Evolutionary conservation across 2,113 vertebrate genomes (phyloP).

Genomic region (Hippocampus guttulatus): DNA sequence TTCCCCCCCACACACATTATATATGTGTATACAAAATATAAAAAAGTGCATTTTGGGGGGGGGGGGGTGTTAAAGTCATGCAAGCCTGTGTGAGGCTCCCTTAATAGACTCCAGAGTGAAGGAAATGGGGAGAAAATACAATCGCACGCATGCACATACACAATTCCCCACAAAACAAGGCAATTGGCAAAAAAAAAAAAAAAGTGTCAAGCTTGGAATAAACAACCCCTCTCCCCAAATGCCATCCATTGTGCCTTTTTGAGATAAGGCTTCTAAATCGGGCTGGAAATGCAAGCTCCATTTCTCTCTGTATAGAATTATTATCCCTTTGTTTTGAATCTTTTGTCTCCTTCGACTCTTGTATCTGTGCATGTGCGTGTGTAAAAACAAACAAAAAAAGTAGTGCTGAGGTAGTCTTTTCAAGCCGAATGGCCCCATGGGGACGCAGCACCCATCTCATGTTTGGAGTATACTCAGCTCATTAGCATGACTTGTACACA

Average conservation of each 20-base stretch:
- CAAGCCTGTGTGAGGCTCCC: slow-evolving; percentile 41
- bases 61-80: slow-evolving; percentile 3
- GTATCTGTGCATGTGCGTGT: slow-evolving; percentile 23
- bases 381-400: slow-evolving; percentile 29
- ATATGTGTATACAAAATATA: neutral
- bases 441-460: slow-evolving; percentile 54
- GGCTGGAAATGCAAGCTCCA: slow-evolving; percentile 70
- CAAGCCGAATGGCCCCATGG: slow-evolving; percentile 46
- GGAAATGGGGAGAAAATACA: slow-evolving; percentile 31
- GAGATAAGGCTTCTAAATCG: slow-evolving; percentile 76
- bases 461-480: slow-evolving; percentile 63
- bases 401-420: slow-evolving; percentile 53
- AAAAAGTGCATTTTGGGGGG: slow-evolving; percentile 10
- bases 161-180: slow-evolving; percentile 52
- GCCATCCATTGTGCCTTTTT: slow-evolving; percentile 75
- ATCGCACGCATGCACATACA: slow-evolving; percentile 15
- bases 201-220: slow-evolving; percentile 71
- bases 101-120: slow-evolving; percentile 40
- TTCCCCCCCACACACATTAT: slow-evolving; percentile 9
- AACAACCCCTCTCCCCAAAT: slow-evolving; percentile 71
- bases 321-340: slow-evolving; percentile 76
- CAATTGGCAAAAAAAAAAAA: slow-evolving; percentile 61
- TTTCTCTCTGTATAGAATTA: slow-evolving; percentile 75
- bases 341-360: slow-evolving; percentile 69
- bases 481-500: slow-evolving; percentile 56